Base-by-base conservation (phyloP, 2,113 vertebrate species). In the Halcyon malimbica region DNA sequence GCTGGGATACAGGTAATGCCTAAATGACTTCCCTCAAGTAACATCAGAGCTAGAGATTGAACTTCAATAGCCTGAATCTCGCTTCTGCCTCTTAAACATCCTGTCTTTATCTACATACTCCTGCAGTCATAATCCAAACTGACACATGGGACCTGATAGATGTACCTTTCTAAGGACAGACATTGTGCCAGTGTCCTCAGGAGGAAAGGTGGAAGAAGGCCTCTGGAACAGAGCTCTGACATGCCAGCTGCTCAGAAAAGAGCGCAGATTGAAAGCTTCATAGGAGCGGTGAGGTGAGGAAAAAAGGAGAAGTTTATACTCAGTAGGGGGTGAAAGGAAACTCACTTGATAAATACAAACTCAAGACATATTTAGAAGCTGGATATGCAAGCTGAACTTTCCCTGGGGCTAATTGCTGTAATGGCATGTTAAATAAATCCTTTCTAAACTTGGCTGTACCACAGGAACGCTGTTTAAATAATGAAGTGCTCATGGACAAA, bases 351-450 rank as follows among this genome's bases (percentile, higher is more conserved):
- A 96, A 94, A 94, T 86, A 89, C 59, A 93, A 95, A 87, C 73
- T 92, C 62, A 87, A 75, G 86, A 71, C 76, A 65, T 73, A 95
- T 94, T 96, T 94, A 90, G 86, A 83, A 92, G 69, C 80, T 71
- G 83, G 39, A n/a, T 84, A 83, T 93, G 86, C 76, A 90, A 96
- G 57, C 31, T 92, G 94, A 96, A 92, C 51, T 95, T 93, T 84
- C 90, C 94, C 90, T 87, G 60, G 68, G 86, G 95, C 73, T 94
- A 96, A 94, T 90, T 95, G 76, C 85, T 92, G 85, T 96, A 96
- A 96, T 90, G 76, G 92, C 79, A 93, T 90, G 73, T 92, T 96
- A 95, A 96, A 94, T 96, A 97, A 92, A 93, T 94, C 73, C 83
- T 89, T 92, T 93, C 92, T 92, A 90, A 96, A 94, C 86, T 94